Base-by-base conservation (phyloP, 2,888 invertebrate species). In the Drosophila conformis region DNA sequence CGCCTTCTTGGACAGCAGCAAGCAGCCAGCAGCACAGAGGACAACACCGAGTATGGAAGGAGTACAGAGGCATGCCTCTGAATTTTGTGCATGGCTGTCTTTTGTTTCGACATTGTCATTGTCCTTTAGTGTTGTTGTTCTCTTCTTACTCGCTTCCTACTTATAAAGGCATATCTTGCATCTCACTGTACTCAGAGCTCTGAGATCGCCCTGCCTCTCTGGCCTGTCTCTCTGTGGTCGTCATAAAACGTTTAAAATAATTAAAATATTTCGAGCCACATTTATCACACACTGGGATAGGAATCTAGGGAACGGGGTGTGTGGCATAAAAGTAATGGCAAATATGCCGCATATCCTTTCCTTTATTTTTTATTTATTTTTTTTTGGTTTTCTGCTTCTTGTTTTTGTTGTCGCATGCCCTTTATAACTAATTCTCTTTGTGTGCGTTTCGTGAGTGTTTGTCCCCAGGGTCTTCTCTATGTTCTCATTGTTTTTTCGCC, bases 231-330 rank as follows among this genome's bases (percentile, higher is more conserved):
- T 69, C 69, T 75, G 76, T 69, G 80, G 87, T 78, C 76, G 87
- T 80, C 84, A 91, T 91, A 90, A 90, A 91, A 86, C 90, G 90
- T 91, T 90, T 91, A 91, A 91, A 90, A 91, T 91, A 91, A 91
- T 90, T 91, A 91, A 90, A 90, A 91, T 91, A 89, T 90, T 90
- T 91, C 87, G 87, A 87, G 91, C 89, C 89, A 86, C 89, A 91
- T 91, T 91, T 89, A 91, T 91, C 86, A 80, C 80, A 80, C 65
- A 75, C 54, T 67, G 62, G 53, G 57, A 33, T 35, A 52, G 69
- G 52, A 57, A 60, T 25, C 40, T 38, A 54, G 31, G 31, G 33
- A 42, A 51, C 42, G 56, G 69, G 57, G 31, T 42, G 51, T 36
- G 59, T 59, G 58, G 65, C 38, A 58, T 54, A 42, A 75, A 70